These are phyloP conservation scores for Aphaenogaster rudis DNA, from an alignment of 1,140 invertebrate genomes.

Conservation along the genomic window DNA sequence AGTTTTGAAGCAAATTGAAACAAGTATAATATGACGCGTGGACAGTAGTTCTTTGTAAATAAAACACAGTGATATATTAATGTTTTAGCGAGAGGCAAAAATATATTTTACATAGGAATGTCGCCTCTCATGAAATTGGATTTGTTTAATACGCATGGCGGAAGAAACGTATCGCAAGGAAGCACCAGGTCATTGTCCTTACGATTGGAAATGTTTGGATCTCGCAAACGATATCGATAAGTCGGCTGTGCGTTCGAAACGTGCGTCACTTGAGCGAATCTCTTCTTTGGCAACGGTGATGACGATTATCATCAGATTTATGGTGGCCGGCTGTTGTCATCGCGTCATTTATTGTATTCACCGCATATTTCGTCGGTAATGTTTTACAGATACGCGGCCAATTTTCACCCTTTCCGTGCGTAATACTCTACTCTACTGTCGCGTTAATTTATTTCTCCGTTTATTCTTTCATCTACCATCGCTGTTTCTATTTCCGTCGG, in stretches of 20 bases:
- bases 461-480: not conserved
- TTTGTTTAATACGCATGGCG: constrained; percentile 7
- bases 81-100: constrained; percentile 4
- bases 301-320: constrained; percentile 69
- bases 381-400: constrained; percentile 53
- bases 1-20: not conserved
- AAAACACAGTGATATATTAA: not conserved
- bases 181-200: constrained; percentile 5
- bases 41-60: not conserved
- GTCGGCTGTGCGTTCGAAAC: not conserved
- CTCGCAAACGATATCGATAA: not conserved
- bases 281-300: constrained; percentile 65
- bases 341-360: constrained; percentile 67
- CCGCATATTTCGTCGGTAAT: constrained; percentile 33
- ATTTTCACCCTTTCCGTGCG: constrained; percentile 52
- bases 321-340: constrained; percentile 64
- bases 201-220: not conserved
- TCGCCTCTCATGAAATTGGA: constrained; percentile 30
- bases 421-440: not conserved
- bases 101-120: not conserved
- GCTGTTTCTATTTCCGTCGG: constrained; percentile 37
- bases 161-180: constrained; percentile 47
- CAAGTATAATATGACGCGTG: constrained; percentile 1
- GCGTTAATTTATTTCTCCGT: constrained; percentile 23
- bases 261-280: constrained; percentile 7